Conservation (phyloP, 2,113 vertebrate species). For the Alethe diademata region DNA sequence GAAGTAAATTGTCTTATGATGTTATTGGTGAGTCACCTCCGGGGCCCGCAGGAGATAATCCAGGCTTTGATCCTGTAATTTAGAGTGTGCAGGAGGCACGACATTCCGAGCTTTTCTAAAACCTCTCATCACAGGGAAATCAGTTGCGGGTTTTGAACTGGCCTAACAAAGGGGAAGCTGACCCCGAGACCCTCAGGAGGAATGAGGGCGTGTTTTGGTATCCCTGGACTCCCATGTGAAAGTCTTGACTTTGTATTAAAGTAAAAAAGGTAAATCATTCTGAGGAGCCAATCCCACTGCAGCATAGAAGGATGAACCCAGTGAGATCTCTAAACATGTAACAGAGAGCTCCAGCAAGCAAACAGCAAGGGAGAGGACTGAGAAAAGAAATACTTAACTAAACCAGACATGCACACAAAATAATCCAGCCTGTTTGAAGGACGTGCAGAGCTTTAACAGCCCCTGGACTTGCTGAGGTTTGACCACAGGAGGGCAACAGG, state of each 20-base stretch:
- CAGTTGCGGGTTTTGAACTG: background rate
- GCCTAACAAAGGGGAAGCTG: background rate
- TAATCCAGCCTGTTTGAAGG: background rate
- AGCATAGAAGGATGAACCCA: fast-evolving
- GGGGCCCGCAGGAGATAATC: slow-evolving; percentile 5
- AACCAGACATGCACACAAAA: background rate
- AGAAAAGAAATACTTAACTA: background rate
- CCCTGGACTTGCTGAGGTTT: background rate
- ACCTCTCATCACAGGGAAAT: background rate
- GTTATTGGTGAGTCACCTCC: slow-evolving; percentile 49
- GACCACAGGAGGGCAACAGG: slow-evolving; percentile 51
- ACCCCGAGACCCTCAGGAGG: background rate
- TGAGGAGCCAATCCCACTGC: background rate
- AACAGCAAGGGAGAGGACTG: background rate
- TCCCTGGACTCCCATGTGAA: fast-evolving
- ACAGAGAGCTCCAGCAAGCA: background rate
- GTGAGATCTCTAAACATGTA: background rate
- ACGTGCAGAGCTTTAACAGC: background rate
- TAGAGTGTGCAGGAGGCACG: background rate
- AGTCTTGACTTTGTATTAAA: background rate
- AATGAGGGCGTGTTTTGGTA: background rate
- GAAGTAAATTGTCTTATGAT: slow-evolving; percentile 52
- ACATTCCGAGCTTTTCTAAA: background rate
- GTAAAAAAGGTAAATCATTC: background rate
- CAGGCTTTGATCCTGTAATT: slow-evolving; percentile 11